Conservation (phyloP, 2,113 vertebrate genomes). For the Melanerpes formicivorus region DNA sequence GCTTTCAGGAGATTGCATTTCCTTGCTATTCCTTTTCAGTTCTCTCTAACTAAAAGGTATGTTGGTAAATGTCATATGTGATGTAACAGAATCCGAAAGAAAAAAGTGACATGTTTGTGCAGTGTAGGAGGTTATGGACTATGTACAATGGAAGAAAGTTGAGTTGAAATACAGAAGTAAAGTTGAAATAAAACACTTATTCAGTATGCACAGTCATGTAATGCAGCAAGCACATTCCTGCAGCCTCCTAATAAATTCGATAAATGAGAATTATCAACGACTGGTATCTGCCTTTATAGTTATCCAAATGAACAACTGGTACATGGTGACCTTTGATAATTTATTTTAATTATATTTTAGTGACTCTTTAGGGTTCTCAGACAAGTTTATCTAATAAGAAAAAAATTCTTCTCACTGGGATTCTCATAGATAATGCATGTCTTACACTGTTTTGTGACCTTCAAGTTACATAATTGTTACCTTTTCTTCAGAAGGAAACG, state of each 20-base stretch:
- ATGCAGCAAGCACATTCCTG: slow-evolving; percentile 22
- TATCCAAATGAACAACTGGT: slow-evolving; percentile 38
- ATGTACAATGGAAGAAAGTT: not conserved
- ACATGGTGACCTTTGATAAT: slow-evolving; percentile 53
- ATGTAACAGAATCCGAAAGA: not conserved
- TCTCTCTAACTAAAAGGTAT: not conserved
- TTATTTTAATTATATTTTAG: slow-evolving; percentile 28
- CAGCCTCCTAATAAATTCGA: slow-evolving; percentile 54
- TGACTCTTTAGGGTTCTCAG: slow-evolving; percentile 12
- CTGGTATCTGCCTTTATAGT: slow-evolving; percentile 38
- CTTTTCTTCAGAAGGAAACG: not conserved
- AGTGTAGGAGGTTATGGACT: not conserved
- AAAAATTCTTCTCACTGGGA: not conserved
- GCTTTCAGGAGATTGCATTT: not conserved
- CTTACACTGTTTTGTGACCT: not conserved
- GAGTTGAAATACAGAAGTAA: not conserved
- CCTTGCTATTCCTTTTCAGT: not conserved
- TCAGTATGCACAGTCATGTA: slow-evolving; percentile 20
- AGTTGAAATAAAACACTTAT: not conserved
- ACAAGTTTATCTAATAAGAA: not conserved
- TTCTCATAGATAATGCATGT: not conserved
- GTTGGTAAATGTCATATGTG: not conserved
- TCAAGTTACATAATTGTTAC: not conserved
- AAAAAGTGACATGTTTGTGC: not conserved
- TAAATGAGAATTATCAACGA: slow-evolving; percentile 42